phyloP scores from a whole-genome alignment of 2,113 vertebrate species.

The Papio anubis region DNA sequence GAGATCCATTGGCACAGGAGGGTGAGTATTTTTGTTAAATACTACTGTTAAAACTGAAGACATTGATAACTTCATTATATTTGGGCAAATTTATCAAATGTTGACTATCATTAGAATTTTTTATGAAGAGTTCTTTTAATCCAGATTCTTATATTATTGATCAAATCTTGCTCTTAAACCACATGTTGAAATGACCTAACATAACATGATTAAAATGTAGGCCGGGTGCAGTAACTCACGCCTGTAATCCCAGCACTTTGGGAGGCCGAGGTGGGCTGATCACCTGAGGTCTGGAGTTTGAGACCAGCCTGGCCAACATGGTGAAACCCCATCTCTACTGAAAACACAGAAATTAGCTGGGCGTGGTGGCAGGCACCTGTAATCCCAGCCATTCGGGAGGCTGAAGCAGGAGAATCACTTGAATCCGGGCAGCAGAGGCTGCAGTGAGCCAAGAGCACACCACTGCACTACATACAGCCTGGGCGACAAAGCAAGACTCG shows the following conservation, averaged over 20 bases:
- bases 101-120: constrained; percentile 40
- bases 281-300: too few relatives aligned
- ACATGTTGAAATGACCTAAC: constrained; percentile 23
- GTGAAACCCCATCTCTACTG: too few relatives aligned
- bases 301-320: too few relatives aligned
- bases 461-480: too few relatives aligned
- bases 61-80: constrained; percentile 7
- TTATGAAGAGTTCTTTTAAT: constrained; percentile 2
- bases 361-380: too few relatives aligned
- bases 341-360: too few relatives aligned
- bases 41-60: constrained; percentile 18
- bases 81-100: constrained; percentile 19
- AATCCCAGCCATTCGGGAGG: too few relatives aligned
- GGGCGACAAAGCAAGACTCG: too few relatives aligned
- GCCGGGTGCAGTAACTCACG: accelerated
- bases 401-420: too few relatives aligned
- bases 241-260: too few relatives aligned
- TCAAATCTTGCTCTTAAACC: constrained; percentile 11
- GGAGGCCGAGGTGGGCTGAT: too few relatives aligned
- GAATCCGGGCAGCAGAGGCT: accelerated
- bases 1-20: constrained; percentile 94
- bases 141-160: neutral
- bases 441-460: too few relatives aligned
- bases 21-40: constrained; percentile 85
- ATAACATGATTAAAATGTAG: constrained; percentile 55